phyloP scores from a whole-genome alignment of 92 coral and sea anemone species.

The Paragorgia papillata region DNA sequence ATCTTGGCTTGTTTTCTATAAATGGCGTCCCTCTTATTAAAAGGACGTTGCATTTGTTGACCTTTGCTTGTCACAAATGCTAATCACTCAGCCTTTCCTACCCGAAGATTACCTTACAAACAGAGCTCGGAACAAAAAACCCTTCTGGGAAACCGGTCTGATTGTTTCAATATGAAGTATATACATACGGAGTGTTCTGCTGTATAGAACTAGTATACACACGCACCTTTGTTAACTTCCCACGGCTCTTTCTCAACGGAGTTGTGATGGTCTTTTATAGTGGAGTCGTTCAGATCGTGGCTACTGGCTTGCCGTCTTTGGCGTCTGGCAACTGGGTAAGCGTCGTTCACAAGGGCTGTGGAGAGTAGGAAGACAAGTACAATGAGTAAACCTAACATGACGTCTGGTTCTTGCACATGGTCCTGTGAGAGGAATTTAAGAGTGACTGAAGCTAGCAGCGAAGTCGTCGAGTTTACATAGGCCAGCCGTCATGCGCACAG shows the following conservation, averaged over 20 bases:
- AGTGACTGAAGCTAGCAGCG: background rate
- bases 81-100: background rate
- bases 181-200: too few species aligned
- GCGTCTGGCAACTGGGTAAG: background rate
- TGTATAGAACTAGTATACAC: conserved; percentile 41
- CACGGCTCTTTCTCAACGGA: conserved; percentile 78
- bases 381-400: background rate
- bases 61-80: conserved; percentile 36
- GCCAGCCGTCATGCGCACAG: conserved; percentile 4
- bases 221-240: conserved; percentile 88
- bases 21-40: conserved; percentile 25
- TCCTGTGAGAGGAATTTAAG: background rate
- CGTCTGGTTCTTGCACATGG: background rate
- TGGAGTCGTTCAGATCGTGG: background rate
- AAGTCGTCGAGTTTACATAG: conserved; percentile 17
- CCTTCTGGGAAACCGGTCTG: background rate
- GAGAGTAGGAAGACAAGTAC: background rate
- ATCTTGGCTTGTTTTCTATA: conserved; percentile 23
- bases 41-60: conserved; percentile 15
- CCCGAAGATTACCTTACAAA: background rate
- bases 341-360: background rate
- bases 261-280: background rate
- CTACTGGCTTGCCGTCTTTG: background rate
- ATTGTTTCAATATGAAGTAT: background rate
- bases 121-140: background rate